Base-by-base conservation (phyloP, 2,113 vertebrate genomes). In the Myiagra hebetior region DNA sequence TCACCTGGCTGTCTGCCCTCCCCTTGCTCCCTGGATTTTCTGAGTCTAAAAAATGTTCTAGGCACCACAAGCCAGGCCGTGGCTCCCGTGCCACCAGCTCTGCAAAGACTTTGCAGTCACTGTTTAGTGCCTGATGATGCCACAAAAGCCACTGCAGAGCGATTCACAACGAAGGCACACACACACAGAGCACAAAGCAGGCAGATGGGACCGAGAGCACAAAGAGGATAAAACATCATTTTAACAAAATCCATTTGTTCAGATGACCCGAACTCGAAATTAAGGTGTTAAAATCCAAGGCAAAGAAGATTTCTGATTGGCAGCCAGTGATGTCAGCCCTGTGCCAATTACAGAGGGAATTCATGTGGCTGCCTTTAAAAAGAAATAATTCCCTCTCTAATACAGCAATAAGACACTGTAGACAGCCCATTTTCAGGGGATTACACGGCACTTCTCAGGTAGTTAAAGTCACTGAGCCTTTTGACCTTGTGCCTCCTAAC, bases 401-500 rank as follows among this genome's bases (percentile, higher is more conserved):
- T 80, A 59, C 52, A 93, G 93, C 84, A 89, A 57, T 96, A 94
- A 96, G 78, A 90, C 91, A 92, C 4, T 17, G 88, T 1, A 93
- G 88, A 90, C 93, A 95, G 72, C 84, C 95, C 77, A 93, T 97
- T 96, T 96, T 65, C 88, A 64, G 89, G 89, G 94, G 95, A 97
- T 97, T 97, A 97, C 91, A 31, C 8, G 57, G 95, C 88, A 85
- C 85, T 95, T 91, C 90, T 87, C 94, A 69, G 91, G 88, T 82
- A 96, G 94, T 96, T 96, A 93, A 96, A 95, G 87, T 82, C 91
- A 89, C 92, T 95, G 92, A 97, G 94, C 72, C 79, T 95, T 93
- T 79, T 95, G 95, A 97, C 91, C 95, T 97, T 89, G 91, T 53
- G 74, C 91, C 80, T 89, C 84, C 26, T 31, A 50, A 57, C 81